A percentile compares a stretch with the other conserved stretches of the same genome.
Evolutionary conservation across 2,113 vertebrate species (phyloP).

Genomic region (Thalassoma bifasciatum): DNA sequence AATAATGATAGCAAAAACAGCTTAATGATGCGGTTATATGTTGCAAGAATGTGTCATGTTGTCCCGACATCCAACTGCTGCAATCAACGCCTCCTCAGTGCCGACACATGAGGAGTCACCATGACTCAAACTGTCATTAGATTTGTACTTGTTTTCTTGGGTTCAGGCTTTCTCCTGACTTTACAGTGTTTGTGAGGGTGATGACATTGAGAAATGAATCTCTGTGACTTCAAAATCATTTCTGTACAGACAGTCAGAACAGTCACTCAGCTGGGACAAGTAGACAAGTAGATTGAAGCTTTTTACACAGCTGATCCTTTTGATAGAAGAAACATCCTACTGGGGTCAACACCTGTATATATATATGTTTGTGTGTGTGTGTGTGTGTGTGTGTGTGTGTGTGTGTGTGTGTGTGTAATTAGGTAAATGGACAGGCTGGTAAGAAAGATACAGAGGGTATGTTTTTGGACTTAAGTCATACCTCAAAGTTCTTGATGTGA

Average conservation of each 20-base stretch:
- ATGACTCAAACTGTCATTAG: slow-evolving; percentile 31
- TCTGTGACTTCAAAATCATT: slow-evolving; percentile 45
- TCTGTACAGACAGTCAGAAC: slow-evolving; percentile 53
- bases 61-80: slow-evolving; percentile 2
- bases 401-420: too few species aligned
- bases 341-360: too few species aligned
- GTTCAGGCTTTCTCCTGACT: slow-evolving; percentile 25
- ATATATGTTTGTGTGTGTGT: too few species aligned
- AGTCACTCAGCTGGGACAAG: slow-evolving; percentile 20
- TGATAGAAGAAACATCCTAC: too few species aligned
- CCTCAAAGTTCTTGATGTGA: not conserved
- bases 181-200: slow-evolving; percentile 27
- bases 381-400: too few species aligned
- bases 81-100: slow-evolving; percentile 5
- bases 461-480: too few species aligned
- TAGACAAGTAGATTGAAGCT: too few species aligned
- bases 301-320: too few species aligned
- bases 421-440: too few species aligned
- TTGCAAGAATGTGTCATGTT: not conserved
- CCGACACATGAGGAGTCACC: slow-evolving; percentile 28
- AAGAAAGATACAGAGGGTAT: too few species aligned
- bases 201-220: slow-evolving; percentile 29
- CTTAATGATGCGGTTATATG: not conserved
- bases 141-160: slow-evolving; percentile 12
- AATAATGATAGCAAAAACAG: not conserved